phyloP scores from a whole-genome alignment of 2,113 vertebrate species.

The Loxodonta africana region DNA sequence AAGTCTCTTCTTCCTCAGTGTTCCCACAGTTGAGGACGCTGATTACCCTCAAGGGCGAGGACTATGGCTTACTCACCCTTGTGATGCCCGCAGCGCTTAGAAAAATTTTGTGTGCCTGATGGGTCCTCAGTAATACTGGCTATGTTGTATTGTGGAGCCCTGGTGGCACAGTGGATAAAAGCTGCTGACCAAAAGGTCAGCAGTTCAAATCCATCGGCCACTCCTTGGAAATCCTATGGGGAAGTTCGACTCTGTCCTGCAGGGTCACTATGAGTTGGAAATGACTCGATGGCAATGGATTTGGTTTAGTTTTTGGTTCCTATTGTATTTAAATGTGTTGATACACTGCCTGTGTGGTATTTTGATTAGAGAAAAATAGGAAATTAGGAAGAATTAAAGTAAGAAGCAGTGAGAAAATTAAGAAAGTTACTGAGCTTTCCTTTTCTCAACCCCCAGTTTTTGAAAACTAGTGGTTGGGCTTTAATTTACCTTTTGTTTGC shows the following conservation, averaged over 20 bases:
- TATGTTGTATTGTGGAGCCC: background rate
- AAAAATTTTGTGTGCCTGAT: background rate
- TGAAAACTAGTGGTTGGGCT: background rate
- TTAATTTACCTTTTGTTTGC: background rate
- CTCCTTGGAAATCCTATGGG: no score
- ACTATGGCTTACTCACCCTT: background rate
- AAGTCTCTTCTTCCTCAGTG: background rate
- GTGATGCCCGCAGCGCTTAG: background rate
- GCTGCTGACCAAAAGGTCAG: no score
- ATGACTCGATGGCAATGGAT: no score
- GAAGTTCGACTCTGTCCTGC: no score
- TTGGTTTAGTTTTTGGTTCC: no score
- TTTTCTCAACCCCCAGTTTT: background rate
- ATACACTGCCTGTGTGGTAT: background rate
- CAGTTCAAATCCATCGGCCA: no score
- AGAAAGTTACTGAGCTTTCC: background rate
- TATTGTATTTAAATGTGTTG: background rate
- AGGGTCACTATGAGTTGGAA: no score
- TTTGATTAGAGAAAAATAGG: conserved; percentile 2
- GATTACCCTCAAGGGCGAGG: background rate
- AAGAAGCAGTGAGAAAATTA: background rate
- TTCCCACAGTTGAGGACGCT: background rate
- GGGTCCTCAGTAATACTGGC: background rate
- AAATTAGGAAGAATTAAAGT: background rate
- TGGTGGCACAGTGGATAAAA: background rate